phyloP scores from a whole-genome alignment of 2,888 invertebrate genomes.

The Labia minor region DNA sequence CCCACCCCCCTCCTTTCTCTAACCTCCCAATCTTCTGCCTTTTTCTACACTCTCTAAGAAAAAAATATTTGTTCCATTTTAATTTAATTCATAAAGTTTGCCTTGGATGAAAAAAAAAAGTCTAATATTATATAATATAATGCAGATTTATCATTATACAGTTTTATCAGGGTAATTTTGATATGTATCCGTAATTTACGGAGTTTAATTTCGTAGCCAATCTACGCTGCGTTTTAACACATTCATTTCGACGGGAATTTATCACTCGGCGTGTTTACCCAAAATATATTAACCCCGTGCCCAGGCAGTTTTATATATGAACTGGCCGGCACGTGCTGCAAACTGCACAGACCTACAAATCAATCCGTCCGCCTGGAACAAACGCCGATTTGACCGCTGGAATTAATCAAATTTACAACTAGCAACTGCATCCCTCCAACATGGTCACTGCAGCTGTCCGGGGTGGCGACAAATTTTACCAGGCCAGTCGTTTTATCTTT shows the following conservation, averaged over 20 bases:
- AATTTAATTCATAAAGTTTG: slow-evolving; percentile 4
- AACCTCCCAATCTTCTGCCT: no score
- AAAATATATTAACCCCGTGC: slow-evolving; percentile 13
- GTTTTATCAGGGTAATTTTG: slow-evolving; percentile 13
- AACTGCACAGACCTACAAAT: slow-evolving; percentile 6
- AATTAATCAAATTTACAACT: slow-evolving; percentile 13
- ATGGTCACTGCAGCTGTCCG: slow-evolving; percentile 7
- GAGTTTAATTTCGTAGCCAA: slow-evolving; percentile 13
- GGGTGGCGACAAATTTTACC: background rate
- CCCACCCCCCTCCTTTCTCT: no score
- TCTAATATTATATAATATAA: background rate
- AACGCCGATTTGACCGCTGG: slow-evolving; percentile 13
- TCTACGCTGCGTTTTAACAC: slow-evolving; percentile 13
- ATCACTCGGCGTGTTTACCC: slow-evolving; percentile 13
- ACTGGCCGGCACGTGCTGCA: slow-evolving; percentile 13
- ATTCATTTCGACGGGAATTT: slow-evolving; percentile 13
- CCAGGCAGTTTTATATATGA: slow-evolving; percentile 7
- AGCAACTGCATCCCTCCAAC: background rate
- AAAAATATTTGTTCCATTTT: slow-evolving; percentile 13
- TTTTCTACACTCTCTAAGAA: background rate
- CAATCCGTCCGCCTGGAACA: slow-evolving; percentile 13
- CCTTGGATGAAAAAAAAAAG: background rate
- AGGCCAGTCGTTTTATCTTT: background rate
- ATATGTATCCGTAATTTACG: slow-evolving; percentile 13
- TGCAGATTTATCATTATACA: slow-evolving; percentile 13